Conservation (phyloP, 2,113 vertebrate genomes). For the Sinosuthora webbiana region DNA sequence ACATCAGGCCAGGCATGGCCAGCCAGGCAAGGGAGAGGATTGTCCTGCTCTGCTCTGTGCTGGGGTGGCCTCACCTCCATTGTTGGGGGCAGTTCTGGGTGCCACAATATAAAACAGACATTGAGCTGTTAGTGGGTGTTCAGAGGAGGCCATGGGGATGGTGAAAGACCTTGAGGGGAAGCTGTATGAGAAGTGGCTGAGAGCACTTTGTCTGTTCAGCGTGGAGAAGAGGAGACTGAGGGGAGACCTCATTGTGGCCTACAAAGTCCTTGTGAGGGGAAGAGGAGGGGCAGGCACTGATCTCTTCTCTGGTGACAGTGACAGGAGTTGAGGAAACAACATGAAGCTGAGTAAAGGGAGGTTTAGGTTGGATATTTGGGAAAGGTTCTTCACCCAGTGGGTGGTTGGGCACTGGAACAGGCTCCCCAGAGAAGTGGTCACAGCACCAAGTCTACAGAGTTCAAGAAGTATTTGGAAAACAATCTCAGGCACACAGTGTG, state of each 20-base stretch:
- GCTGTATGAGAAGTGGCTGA: fast-evolving
- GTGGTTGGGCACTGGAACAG: background rate
- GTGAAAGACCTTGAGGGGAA: background rate
- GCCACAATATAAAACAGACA: background rate
- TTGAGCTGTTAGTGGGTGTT: background rate
- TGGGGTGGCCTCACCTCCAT: fast-evolving
- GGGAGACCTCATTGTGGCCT: background rate
- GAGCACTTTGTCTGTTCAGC: background rate
- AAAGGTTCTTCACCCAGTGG: background rate
- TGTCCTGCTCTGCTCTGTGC: background rate
- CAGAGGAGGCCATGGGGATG: background rate
- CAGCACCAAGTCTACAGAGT: background rate
- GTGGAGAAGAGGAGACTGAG: background rate
- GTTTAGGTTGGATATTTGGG: background rate
- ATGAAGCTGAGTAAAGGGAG: background rate
- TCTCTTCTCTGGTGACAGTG: no score
- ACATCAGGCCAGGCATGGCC: fast-evolving
- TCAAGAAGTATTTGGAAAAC: background rate
- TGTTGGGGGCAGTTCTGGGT: background rate
- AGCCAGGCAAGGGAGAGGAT: fast-evolving
- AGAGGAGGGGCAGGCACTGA: background rate
- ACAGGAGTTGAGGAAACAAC: background rate
- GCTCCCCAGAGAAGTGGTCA: background rate
- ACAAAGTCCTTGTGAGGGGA: background rate
- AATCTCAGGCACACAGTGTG: background rate